phyloP scores from a whole-genome alignment of 2,888 invertebrate genomes.

The Agrenia bidenticulata region DNA sequence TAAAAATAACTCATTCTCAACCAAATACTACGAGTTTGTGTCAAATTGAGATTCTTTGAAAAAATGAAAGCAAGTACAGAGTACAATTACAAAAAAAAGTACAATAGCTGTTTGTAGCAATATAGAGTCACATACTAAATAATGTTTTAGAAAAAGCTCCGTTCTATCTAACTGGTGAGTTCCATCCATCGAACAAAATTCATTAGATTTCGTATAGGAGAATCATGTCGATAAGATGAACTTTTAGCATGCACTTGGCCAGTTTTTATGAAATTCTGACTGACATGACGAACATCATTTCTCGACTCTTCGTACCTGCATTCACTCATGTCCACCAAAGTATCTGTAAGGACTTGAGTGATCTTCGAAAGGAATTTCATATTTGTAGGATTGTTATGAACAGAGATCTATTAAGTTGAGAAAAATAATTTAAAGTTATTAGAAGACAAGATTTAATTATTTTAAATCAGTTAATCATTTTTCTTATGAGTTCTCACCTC shows the following conservation, averaged over 20 bases:
- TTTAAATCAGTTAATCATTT: no score
- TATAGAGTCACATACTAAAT: no score
- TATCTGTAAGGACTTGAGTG: constrained; percentile 49
- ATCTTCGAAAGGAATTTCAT: constrained; percentile 49
- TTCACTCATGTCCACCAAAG: constrained; percentile 48
- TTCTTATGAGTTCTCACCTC: constrained; percentile 35
- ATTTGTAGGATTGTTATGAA: constrained; percentile 44
- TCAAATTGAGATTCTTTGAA: no score
- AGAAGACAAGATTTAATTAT: not conserved
- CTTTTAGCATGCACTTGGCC: constrained; percentile 38
- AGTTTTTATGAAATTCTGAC: constrained; percentile 34
- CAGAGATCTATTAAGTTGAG: constrained; percentile 30
- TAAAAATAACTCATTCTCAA: no score
- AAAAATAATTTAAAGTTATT: not conserved
- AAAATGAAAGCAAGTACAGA: no score
- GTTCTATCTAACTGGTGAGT: not conserved
- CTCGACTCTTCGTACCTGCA: constrained; percentile 32
- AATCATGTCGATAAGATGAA: constrained; percentile 35
- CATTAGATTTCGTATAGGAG: constrained; percentile 41
- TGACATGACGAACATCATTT: constrained; percentile 7
- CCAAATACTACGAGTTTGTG: no score
- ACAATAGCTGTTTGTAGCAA: no score
- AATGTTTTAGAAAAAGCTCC: no score
- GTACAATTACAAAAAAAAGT: no score
- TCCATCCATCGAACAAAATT: constrained; percentile 50